phyloP scores from a whole-genome alignment of 2,888 invertebrate species.

The Carpatolechia fugitivella region DNA sequence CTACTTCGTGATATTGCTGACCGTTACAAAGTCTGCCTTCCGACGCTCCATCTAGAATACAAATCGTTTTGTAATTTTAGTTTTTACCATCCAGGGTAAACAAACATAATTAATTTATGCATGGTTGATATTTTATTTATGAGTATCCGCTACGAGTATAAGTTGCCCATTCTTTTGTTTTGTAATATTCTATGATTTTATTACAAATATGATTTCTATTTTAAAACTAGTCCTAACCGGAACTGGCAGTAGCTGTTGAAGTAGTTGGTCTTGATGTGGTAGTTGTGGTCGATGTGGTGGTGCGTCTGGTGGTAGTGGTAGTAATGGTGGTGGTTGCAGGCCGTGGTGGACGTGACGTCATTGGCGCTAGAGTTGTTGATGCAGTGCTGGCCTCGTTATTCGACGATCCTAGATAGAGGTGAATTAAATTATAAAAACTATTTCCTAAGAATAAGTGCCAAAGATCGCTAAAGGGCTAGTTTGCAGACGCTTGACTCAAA shows the following conservation, averaged over 20 bases:
- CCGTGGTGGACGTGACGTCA: slow-evolving; percentile 63
- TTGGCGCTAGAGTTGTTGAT: slow-evolving; percentile 61
- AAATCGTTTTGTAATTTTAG: slow-evolving; percentile 14
- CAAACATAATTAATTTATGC: too few species aligned
- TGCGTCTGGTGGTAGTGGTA: slow-evolving; percentile 37
- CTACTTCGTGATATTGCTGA: slow-evolving; percentile 77
- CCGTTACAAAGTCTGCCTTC: slow-evolving; percentile 49
- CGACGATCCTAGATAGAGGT: slow-evolving; percentile 31
- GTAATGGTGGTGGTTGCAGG: slow-evolving; percentile 47
- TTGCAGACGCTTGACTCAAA: too few species aligned
- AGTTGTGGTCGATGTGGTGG: slow-evolving; percentile 40
- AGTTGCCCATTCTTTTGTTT: too few species aligned
- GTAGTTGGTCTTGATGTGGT: slow-evolving; percentile 42
- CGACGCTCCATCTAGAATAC: slow-evolving; percentile 28
- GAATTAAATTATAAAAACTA: too few species aligned
- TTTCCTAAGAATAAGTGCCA: too few species aligned
- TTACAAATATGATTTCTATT: too few species aligned
- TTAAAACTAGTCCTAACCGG: too few species aligned
- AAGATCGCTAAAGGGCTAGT: too few species aligned
- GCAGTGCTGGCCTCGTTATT: slow-evolving; percentile 54
- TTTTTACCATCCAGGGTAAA: too few species aligned
- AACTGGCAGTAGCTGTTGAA: slow-evolving; percentile 19
- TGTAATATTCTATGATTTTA: too few species aligned
- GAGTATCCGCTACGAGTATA: too few species aligned
- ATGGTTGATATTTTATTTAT: too few species aligned